Base-by-base conservation (phyloP, 2,113 vertebrate genomes). In the Amphiprion percula region DNA sequence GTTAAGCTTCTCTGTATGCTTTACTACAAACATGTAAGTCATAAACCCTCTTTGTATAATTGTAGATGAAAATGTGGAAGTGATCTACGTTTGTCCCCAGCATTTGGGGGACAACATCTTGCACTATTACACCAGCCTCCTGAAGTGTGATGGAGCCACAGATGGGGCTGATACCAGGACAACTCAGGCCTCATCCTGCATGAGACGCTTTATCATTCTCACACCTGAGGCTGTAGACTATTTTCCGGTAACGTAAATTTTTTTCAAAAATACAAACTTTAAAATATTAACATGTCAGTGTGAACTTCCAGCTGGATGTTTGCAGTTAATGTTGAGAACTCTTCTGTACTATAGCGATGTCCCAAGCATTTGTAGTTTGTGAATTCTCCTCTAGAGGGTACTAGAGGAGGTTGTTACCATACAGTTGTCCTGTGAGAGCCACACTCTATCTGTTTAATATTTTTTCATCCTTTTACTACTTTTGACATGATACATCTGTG, bases 1-100 rank as follows among this genome's bases (percentile, higher is more conserved):
- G 16, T 30, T 15, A 3, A 9, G 5, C 26, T 23, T 44, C 7
- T 59, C 3, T n/a, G 8, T 44, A 2, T 23, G 23, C 24, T 54
- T 53, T 55, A n/a, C 12, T 64, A 28, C 67, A n/a, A 66, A 56
- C 39, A 41, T 12, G 4, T 14, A 4, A 28, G 60, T 55, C 44
- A 15, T 75, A 24, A 68, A 47, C 46, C 33, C 46, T 9, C n/a
- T 37, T 74, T 70, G 7, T 68, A 21, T 60, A 21, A 79, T 62
- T 94, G 68, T 76, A 99, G 97, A 98, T 95, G 86, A 93, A 91
- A 97, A 97, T 1, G 95, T 97, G 79, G 94, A 96, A 2, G 95
- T 98, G 91, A 96, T 98, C 96, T 97, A 97, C 85, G 87, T 97
- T 88, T 96, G 95, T 90, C 95, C 96, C 44, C 85, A 94, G 78